Evolutionary conservation across 2,113 vertebrate genomes (phyloP), one percentile per base, ranked within the genome.

Genomic region (Rhipidura dahli): DNA sequence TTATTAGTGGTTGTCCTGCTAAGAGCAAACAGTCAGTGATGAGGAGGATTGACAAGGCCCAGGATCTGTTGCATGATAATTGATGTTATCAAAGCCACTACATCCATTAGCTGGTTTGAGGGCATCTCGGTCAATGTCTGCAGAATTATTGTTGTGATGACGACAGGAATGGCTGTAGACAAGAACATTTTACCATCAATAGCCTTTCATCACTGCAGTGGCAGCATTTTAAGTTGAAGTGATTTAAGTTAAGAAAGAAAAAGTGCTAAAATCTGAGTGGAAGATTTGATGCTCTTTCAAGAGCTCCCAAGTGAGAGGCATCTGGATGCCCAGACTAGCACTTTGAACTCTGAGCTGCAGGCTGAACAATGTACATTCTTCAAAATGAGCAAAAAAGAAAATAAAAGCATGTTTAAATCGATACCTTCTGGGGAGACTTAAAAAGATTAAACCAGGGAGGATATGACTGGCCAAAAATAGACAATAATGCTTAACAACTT

Each of bases 321-420:
- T n/a, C 80, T 73, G 50, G 70, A 89, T 80, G 45, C 37, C 72
- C 78, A 91, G 83, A 84, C 80, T 72, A 87, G n/a, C 65, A 71
- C 83, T 94, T 49, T 89, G 64, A 96, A 91, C 87, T 83, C 45
- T 61, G 50, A 91, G 87, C 82, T 75, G 83, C 56, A 66, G 50
- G 86, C 80, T 94, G 77, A 85, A 73, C 53, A 59, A 80, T 35
- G 59, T 16, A 70, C 35, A 51, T 65, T 92, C 82, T 88, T 60
- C 77, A 91, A 93, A 92, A 93, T 44, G 53, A 93, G 83, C 35
- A 70, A 88, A 94, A 70, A 91, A 83, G 61, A 89, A 87, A 92
- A 87, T 59, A 82, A 94, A 94, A 83, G 59, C 65, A 37, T 80
- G 64, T 83, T 93, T 86, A 88, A 93, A 94, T 96, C 92, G 92